These are phyloP conservation scores for Gryon sp. DNA, from an alignment of 1,140 invertebrate genomes.

Conservation along the genomic window DNA sequence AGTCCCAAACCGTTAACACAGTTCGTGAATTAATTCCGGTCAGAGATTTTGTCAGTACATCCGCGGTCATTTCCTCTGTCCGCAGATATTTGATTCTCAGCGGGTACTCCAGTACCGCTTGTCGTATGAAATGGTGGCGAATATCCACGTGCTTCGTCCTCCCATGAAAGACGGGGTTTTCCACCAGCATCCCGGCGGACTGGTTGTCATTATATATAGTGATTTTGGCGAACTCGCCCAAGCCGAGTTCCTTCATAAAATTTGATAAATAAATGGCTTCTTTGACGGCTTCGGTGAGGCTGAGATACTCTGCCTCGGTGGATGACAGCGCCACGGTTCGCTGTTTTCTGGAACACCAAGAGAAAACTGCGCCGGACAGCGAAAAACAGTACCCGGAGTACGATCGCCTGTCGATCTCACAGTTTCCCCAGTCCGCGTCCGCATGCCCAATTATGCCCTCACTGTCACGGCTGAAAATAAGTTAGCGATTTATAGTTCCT, in stretches of 20 bases:
- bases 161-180: too few relatives aligned
- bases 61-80: too few relatives aligned
- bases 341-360: not conserved
- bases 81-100: too few relatives aligned
- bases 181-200: not conserved
- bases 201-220: not conserved
- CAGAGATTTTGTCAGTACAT: too few relatives aligned
- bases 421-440: not conserved
- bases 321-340: not conserved
- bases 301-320: not conserved
- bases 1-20: too few relatives aligned
- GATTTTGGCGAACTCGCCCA: not conserved
- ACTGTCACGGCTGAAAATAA: not conserved
- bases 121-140: too few relatives aligned
- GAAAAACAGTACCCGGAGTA: not conserved
- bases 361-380: not conserved
- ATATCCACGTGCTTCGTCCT: too few relatives aligned
- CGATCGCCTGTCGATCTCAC: not conserved
- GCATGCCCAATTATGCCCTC: not conserved
- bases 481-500: not conserved
- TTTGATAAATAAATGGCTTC: not conserved
- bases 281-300: not conserved
- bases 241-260: too few relatives aligned
- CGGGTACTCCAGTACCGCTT: too few relatives aligned
- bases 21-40: too few relatives aligned